Percentiles rank a stretch among this genome's conserved stretches.
Evolutionary conservation across 2,113 vertebrate species (phyloP).

Genomic region (Elephas maximus): DNA sequence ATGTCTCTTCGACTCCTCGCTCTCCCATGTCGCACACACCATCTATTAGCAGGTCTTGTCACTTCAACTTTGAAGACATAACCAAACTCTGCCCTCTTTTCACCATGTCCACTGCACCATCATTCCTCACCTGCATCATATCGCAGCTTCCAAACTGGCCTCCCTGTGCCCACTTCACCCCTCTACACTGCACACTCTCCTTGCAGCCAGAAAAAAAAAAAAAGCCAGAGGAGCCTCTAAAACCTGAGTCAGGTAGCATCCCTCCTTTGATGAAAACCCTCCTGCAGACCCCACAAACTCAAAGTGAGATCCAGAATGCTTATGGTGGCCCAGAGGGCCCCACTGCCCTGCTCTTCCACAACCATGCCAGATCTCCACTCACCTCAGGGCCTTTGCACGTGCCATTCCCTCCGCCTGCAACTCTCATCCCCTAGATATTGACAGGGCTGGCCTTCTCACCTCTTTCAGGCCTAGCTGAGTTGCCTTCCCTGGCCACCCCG

Average conservation of each 20-base stretch:
- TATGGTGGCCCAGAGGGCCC: background rate
- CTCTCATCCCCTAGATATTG: background rate
- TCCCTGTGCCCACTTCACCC: background rate
- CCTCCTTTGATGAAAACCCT: background rate
- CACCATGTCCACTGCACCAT: no score
- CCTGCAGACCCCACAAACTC: background rate
- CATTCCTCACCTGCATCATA: background rate
- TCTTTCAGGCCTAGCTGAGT: background rate
- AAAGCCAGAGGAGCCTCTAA: background rate
- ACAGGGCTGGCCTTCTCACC: background rate
- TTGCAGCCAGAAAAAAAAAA: background rate
- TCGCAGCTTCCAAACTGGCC: background rate
- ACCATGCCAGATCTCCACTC: background rate
- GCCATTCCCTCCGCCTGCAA: background rate
- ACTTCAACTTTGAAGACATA: background rate
- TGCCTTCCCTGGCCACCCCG: background rate
- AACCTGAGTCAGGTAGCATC: background rate
- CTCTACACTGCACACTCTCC: background rate
- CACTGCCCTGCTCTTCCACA: background rate
- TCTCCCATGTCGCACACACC: fast-evolving
- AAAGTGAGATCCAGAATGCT: background rate
- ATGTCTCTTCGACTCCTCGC: background rate
- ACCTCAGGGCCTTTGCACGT: background rate
- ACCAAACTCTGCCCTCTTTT: background rate
- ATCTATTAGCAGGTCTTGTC: background rate